Percentiles rank a stretch among this genome's conserved stretches.
Evolutionary conservation across 2,888 invertebrate species (phyloP).

Genomic region (Diploptera punctata): DNA sequence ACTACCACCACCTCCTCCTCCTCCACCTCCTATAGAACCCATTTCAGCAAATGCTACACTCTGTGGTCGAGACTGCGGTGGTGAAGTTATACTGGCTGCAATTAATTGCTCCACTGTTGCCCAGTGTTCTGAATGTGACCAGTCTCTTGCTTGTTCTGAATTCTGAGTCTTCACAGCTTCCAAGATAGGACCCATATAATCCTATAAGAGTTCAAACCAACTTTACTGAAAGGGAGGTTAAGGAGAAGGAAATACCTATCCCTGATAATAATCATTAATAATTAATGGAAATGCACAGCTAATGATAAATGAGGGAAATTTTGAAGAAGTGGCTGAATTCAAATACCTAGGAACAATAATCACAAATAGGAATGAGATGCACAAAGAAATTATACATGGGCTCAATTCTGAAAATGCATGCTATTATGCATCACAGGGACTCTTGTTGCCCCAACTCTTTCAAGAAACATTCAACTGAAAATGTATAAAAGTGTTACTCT

Average conservation of each 20-base stretch:
- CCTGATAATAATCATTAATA: background rate
- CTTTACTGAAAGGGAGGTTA: no score
- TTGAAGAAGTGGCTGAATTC: no score
- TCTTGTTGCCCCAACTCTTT: no score
- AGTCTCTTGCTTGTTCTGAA: slow-evolving; percentile 72
- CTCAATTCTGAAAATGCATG: background rate
- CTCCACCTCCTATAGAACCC: background rate
- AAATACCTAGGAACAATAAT: no score
- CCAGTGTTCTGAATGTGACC: slow-evolving; percentile 86
- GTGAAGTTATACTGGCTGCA: slow-evolving; percentile 60
- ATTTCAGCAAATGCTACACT: slow-evolving; percentile 36
- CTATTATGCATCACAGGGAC: no score
- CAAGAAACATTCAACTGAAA: background rate
- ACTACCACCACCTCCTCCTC: background rate
- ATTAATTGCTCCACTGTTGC: slow-evolving; percentile 83
- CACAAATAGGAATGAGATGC: no score
- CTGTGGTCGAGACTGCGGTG: slow-evolving; percentile 46
- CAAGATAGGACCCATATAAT: slow-evolving; percentile 77
- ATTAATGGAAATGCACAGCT: no score
- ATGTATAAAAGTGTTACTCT: no score
- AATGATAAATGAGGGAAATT: no score
- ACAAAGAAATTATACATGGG: no score
- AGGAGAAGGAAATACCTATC: background rate
- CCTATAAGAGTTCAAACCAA: slow-evolving; percentile 58
- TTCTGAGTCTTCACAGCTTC: slow-evolving; percentile 77